Conservation (phyloP, 92 coral and sea anemone species). For the Epizoanthus illoricatus region DNA sequence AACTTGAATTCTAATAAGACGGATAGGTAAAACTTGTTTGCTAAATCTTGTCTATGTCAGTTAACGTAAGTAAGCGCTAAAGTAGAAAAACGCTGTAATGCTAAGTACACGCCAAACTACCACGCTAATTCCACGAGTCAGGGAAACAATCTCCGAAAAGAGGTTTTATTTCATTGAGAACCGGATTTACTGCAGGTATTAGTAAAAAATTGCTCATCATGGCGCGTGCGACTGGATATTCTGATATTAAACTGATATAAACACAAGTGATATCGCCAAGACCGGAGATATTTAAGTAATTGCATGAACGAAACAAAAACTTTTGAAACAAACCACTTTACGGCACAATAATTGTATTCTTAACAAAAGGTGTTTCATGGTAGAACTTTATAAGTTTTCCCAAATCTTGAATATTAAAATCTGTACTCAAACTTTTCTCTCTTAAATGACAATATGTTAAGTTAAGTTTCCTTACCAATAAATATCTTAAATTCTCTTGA, state of each 20-base stretch:
- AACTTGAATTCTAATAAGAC: background rate
- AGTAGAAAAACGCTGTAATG: too few relatives aligned
- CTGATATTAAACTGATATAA: background rate
- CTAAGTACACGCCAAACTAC: background rate
- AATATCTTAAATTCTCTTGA: conserved; percentile 36
- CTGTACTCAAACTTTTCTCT: conserved; percentile 10
- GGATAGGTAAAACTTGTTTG: background rate
- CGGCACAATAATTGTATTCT: conserved; percentile 36
- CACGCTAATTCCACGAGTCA: background rate
- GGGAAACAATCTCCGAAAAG: background rate
- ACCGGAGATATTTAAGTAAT: conserved; percentile 41
- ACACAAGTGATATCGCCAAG: conserved; percentile 32
- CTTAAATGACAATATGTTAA: conserved; percentile 32
- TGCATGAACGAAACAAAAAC: conserved; percentile 39
- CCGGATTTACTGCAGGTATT: background rate
- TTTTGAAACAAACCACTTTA: conserved; percentile 41
- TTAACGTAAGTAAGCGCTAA: too few relatives aligned
- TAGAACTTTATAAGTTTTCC: conserved; percentile 28
- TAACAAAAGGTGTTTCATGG: conserved; percentile 32
- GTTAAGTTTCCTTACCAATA: conserved; percentile 37
- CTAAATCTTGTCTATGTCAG: background rate
- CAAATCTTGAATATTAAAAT: background rate
- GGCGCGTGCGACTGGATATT: background rate
- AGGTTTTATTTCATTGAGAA: conserved; percentile 11
- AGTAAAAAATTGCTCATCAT: conserved; percentile 5